A percentile compares a stretch with the other conserved stretches of the same genome.
Conservation (phyloP, 2,113 vertebrate species). For the Syrrhaptes paradoxus region DNA sequence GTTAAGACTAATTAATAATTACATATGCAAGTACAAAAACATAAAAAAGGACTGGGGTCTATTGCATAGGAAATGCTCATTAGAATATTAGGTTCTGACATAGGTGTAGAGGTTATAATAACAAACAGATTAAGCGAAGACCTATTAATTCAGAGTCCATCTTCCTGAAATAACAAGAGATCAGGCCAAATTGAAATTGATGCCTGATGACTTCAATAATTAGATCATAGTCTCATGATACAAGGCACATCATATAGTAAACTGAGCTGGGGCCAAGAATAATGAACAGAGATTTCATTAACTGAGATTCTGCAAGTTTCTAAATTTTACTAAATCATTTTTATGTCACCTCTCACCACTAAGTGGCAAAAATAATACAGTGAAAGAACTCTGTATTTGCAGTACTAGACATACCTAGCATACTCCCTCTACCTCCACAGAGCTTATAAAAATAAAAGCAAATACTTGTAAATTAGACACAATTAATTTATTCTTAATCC, state of each 20-base stretch:
- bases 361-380: conserved; percentile 51
- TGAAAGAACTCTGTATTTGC: conserved; percentile 39
- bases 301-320: conserved; percentile 16
- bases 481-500: conserved; percentile 16
- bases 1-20: background rate
- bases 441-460: conserved; percentile 40
- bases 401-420: conserved; percentile 9
- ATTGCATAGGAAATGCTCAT: background rate
- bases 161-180: background rate
- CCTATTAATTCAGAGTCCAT: background rate
- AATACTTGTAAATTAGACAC: conserved; percentile 4
- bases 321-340: conserved; percentile 57
- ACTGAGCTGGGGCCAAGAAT: conserved; percentile 2
- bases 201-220: conserved; percentile 7
- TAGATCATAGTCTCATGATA: conserved; percentile 35
- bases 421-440: background rate
- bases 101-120: background rate
- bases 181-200: background rate
- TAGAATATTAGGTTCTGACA: background rate
- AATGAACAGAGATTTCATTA: conserved; percentile 50
- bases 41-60: background rate
- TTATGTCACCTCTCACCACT: conserved; percentile 28
- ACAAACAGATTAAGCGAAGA: background rate
- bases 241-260: background rate
- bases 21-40: background rate